Base-by-base conservation (phyloP, 2,797 vertebrate species). In the Gouania willdenowi region DNA sequence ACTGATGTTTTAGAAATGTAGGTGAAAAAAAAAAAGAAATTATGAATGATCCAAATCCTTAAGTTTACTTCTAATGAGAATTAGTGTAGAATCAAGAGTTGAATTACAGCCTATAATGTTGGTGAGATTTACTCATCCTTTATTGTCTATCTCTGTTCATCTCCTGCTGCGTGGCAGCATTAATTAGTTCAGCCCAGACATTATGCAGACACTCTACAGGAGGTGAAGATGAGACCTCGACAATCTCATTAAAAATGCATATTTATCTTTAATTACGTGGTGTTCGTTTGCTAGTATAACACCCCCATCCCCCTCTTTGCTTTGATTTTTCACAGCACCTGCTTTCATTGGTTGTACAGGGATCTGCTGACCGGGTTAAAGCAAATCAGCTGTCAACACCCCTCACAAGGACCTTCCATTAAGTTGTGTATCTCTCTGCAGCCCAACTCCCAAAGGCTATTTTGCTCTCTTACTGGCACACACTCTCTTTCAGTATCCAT, bases 261-360 rank as follows among this genome's bases (percentile, higher is more conserved):
- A 71, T 82, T 72, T 70, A 59, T 25, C 64, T 75, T 84, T 80
- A 79, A 83, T 82, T 81, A 75, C 76, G 30, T 73, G 37, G 47
- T 67, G 5, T 72, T 66, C 27, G 12, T 72, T 79, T 72, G 66
- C 53, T 59, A 53, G 49, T 65, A 52, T 57, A 68, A 49, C 66
- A 61, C 19, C 42, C 43, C 31, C 23, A 4, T 19, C 12, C 10
- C 11, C 3, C 8, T 23, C 5, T 8, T 58, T 62, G 65, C 57
- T 63, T 33, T 43, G 58, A 28, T 74, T 68, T 66, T 58, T 75
- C 70, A 69, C 38, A 53, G 61, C 72, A 83, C 66, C 78, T 81
- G 77, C 66, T 59, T 67, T 64, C 72, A 69, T 63, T 46, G 44
- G 39, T 46, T 49, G 48, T 53, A 25, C 41, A 41, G 47, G 49